Conservation (phyloP, 2,113 vertebrate species). For the Calonectris borealis region DNA sequence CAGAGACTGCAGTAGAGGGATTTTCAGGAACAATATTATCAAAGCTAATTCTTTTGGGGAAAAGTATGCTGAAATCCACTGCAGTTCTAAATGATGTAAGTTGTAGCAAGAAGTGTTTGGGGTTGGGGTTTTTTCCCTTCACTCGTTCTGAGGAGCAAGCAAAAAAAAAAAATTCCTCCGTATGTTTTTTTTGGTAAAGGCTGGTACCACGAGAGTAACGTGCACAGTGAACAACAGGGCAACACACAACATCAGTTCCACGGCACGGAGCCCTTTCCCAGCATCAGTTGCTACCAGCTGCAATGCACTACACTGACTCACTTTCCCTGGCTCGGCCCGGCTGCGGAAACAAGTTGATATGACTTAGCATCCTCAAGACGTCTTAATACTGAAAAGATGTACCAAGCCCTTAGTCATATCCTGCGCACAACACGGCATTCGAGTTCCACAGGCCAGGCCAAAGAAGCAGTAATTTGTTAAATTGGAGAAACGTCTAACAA, state of each 20-base stretch:
- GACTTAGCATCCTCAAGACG: background rate
- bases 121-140: background rate
- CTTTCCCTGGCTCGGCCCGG: background rate
- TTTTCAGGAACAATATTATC: background rate
- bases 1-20: background rate
- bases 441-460: background rate
- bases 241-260: background rate
- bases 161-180: background rate
- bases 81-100: background rate
- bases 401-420: background rate
- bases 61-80: background rate
- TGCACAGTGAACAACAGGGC: background rate
- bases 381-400: background rate
- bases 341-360: background rate
- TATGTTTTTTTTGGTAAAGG: background rate
- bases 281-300: background rate
- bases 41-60: background rate
- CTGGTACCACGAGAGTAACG: accelerated
- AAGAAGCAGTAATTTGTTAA: background rate
- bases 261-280: background rate
- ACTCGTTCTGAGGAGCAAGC: background rate
- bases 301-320: background rate
- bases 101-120: background rate
- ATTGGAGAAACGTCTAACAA: background rate
- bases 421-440: background rate